These are phyloP conservation scores for Reticulitermes lucifugus DNA, from an alignment of 2,888 invertebrate species.

Conservation along the genomic window DNA sequence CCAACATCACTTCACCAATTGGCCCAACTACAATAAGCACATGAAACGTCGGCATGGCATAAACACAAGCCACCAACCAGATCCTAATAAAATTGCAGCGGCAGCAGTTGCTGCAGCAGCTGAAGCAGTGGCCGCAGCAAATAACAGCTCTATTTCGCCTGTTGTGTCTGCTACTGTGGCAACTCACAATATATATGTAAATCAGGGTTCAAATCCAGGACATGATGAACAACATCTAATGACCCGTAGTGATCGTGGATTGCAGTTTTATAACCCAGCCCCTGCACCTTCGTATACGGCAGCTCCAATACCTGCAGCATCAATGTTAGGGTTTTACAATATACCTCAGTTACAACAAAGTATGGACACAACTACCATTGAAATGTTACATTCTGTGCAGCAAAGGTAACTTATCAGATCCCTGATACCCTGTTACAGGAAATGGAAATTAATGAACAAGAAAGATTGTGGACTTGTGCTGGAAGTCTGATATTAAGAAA, in stretches of 20 bases:
- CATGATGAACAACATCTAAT: constrained; percentile 37
- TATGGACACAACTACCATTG: constrained; percentile 44
- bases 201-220: constrained; percentile 1
- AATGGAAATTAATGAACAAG: background rate
- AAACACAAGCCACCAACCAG: constrained; percentile 65
- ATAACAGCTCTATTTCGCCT: background rate
- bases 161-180: constrained; percentile 23
- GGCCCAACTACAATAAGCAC: constrained; percentile 87
- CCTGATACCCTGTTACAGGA: constrained; percentile 14
- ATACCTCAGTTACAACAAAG: constrained; percentile 47
- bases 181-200: constrained; percentile 23
- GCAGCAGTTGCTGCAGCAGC: constrained; percentile 46
- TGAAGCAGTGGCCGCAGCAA: constrained; percentile 17
- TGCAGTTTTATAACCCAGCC: constrained; percentile 41
- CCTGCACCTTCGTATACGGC: constrained; percentile 31
- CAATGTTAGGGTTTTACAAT: constrained; percentile 51
- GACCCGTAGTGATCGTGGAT: constrained; percentile 19
- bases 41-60: constrained; percentile 80
- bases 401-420: constrained; percentile 23
- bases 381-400: constrained; percentile 48
- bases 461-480: background rate
- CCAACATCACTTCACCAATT: constrained; percentile 81
- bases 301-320: constrained; percentile 6
- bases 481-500: too few relatives aligned
- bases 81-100: constrained; percentile 51